phyloP scores from a whole-genome alignment of 1,140 invertebrate genomes.

The Panagrolaimus sp. region DNA sequence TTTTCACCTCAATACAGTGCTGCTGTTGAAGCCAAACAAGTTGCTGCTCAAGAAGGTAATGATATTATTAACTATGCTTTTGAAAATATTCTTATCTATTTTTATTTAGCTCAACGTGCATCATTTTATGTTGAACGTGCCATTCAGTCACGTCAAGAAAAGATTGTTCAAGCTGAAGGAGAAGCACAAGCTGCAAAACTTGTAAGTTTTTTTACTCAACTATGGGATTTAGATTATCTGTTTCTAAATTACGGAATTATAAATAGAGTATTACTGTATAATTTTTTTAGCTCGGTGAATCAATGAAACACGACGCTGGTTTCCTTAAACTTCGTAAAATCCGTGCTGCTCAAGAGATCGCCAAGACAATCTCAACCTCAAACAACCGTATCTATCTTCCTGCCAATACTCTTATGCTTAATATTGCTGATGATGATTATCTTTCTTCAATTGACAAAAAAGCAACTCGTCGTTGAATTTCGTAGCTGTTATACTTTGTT shows the following conservation, averaged over 20 bases:
- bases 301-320: conserved; percentile 87
- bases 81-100: no score
- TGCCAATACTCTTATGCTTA: conserved; percentile 88
- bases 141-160: conserved; percentile 94
- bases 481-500: conserved; percentile 8
- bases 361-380: conserved; percentile 85
- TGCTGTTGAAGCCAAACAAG: conserved; percentile 97
- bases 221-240: conserved; percentile 17
- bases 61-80: no score
- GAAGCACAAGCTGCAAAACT: conserved; percentile 87
- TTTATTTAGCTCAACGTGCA: conserved; percentile 75
- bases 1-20: conserved; percentile 99
- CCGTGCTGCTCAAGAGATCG: conserved; percentile 90
- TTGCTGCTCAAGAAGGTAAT: conserved; percentile 77
- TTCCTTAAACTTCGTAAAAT: conserved; percentile 96
- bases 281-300: conserved; percentile 81
- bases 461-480: conserved; percentile 33
- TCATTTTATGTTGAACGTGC: conserved; percentile 96
- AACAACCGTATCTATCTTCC: conserved; percentile 90
- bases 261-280: no score
- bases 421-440: conserved; percentile 86
- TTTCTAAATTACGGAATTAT: conserved; percentile 12
- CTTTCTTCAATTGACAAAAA: conserved; percentile 64
- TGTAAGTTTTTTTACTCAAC: conserved; percentile 50
- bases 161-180: conserved; percentile 98